phyloP scores from a whole-genome alignment of 2,113 vertebrate genomes.

The Phalacrocorax carbo region DNA sequence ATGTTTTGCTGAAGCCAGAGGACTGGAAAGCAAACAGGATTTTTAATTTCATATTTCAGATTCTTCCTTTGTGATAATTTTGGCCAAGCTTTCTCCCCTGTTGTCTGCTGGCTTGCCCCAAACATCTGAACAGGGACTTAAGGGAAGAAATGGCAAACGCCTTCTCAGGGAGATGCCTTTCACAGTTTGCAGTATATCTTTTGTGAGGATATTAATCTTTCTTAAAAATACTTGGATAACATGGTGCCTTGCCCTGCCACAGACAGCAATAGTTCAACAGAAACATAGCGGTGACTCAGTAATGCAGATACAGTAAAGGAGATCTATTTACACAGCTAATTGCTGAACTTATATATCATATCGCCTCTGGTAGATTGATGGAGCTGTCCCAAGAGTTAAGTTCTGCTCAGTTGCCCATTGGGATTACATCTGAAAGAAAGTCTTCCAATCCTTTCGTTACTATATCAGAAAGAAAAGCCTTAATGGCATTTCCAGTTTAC shows the following conservation, averaged over 20 bases:
- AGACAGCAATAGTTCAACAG: background rate
- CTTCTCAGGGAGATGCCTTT: background rate
- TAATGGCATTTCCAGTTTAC: background rate
- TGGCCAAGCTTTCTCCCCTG: background rate
- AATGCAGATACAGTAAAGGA: background rate
- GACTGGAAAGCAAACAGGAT: background rate
- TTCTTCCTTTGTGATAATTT: background rate
- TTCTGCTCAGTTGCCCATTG: background rate
- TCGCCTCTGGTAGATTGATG: background rate
- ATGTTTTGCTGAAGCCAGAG: background rate
- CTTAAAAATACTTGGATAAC: background rate
- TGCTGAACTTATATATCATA: background rate
- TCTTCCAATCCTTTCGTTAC: background rate
- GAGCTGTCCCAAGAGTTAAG: background rate
- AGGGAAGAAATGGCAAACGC: background rate
- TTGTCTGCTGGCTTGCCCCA: background rate
- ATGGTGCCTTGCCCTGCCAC: background rate
- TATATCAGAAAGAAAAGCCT: background rate
- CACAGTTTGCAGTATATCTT: background rate
- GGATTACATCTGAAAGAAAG: background rate
- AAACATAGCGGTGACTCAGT: background rate
- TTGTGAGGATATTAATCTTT: background rate
- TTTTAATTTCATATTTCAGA: background rate
- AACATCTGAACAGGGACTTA: background rate
- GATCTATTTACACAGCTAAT: background rate